Percentiles rank a stretch among this genome's conserved stretches.
Conservation (phyloP, 35 echinoderm and acorn worm species). For the Anneissia japonica region DNA sequence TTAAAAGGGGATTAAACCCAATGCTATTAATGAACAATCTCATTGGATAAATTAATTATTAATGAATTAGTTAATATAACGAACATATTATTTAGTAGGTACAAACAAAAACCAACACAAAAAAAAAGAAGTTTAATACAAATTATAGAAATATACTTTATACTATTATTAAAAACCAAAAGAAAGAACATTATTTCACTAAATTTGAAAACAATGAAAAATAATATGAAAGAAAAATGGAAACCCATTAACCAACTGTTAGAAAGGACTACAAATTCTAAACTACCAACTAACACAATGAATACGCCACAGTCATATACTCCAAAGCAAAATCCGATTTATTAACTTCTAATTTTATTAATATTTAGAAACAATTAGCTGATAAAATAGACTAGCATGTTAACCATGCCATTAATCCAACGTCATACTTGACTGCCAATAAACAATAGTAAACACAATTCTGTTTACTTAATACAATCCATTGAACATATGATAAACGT, state of each 20-base stretch:
- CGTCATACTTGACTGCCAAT: not conserved
- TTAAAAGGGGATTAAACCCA: not conserved
- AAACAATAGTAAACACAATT: not conserved
- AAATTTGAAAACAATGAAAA: not conserved
- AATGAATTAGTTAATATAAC: not conserved
- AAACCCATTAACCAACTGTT: not conserved
- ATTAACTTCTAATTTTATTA: not conserved
- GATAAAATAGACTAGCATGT: not conserved
- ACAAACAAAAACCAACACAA: not conserved
- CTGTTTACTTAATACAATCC: not conserved
- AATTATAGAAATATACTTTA: constrained; percentile 11
- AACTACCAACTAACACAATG: not conserved
- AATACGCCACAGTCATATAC: not conserved
- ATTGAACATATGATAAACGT: not conserved
- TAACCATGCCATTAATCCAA: not conserved
- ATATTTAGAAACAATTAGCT: not conserved
- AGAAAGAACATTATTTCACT: constrained; percentile 5
- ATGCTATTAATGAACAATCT: not conserved
- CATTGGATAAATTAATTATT: not conserved
- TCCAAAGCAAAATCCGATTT: not conserved
- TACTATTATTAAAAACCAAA: not conserved
- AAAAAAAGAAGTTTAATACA: not conserved
- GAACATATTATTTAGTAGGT: not conserved
- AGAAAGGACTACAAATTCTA: not conserved
- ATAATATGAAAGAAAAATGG: constrained; percentile 2